Base-by-base conservation (phyloP, 2,797 vertebrate species). In the Gila robusta region DNA sequence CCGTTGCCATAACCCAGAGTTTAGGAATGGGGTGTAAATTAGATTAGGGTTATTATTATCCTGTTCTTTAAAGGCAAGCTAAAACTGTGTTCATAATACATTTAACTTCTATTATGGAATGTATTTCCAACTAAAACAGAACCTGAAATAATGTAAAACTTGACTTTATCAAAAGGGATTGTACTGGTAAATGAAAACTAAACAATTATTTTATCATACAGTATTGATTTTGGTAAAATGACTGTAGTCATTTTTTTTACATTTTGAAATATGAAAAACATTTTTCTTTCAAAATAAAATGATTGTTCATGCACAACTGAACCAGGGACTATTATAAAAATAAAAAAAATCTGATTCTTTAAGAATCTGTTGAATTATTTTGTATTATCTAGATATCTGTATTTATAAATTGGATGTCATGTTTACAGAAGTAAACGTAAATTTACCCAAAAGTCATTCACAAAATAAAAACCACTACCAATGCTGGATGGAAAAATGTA, bases 41-140 rank as follows among this genome's bases (percentile, higher is more conserved):
- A 44, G 39, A 62, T 82, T 32, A 56, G 35, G 49, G 17, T 41
- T 44, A 81, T 67, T 49, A 67, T 80, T 69, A 81, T 21, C 44
- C 6, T 69, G 28, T 35, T 21, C 6, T 47, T 28, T 47, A 66
- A 66, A 26, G 32, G 23, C 37, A 32, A 47, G 6, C 21, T 79
- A 6, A 19, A 41, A 44, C 9, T 17, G 8, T 56, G 54, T 66
- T 79, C 4, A 44, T 41, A 44, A 56, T 44, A n/a, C 70, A n/a
- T 41, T 71, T 41, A 71, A 28, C 7, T 17, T 49, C 7, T 5
- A 10, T 49, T 19, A 49, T 73, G 14, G 39, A 47, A n/a, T 8
- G 4, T 14, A 7, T 52, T 32, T 12, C 28, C 17, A 39, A 37
- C 1, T 5, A 37, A 69, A 69, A 37, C 21, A 23, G 7, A 35